These are phyloP conservation scores for Saccopteryx bilineata DNA, from an alignment of 2,113 vertebrate species.

Conservation along the genomic window DNA sequence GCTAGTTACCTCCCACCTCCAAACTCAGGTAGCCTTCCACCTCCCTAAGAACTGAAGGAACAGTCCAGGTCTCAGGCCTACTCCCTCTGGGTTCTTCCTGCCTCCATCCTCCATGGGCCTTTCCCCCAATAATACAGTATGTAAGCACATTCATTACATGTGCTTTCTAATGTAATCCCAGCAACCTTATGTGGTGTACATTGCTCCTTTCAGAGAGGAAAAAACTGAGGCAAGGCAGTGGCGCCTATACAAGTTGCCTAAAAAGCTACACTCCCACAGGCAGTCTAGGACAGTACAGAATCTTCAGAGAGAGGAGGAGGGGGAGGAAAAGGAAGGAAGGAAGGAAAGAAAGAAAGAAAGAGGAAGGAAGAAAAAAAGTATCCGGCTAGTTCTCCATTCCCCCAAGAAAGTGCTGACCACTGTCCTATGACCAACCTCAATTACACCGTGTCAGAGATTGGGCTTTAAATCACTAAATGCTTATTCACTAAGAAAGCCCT, in stretches of 20 bases:
- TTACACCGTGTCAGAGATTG: constrained; percentile 15
- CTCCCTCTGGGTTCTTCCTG: background rate
- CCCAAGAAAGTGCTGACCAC: constrained; percentile 73
- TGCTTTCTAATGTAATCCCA: background rate
- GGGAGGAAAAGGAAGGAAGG: too few relatives aligned
- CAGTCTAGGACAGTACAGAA: background rate
- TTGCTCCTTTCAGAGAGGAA: constrained; percentile 1
- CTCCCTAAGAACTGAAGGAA: background rate
- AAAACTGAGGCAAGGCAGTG: background rate
- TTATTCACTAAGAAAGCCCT: constrained; percentile 73
- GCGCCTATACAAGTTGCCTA: background rate
- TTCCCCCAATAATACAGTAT: background rate
- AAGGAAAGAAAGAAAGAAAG: too few relatives aligned
- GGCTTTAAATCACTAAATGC: constrained; percentile 70
- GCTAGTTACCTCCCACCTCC: background rate
- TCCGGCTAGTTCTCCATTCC: constrained; percentile 42
- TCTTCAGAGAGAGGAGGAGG: background rate
- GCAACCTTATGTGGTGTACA: background rate
- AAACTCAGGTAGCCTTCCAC: background rate
- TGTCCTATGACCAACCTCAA: constrained; percentile 48
- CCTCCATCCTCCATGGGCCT: background rate
- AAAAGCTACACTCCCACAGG: constrained; percentile 31
- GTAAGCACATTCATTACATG: background rate
- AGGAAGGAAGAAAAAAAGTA: background rate
- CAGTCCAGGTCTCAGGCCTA: background rate